Evolutionary conservation across 2,797 vertebrate species (phyloP).

Genomic region (Channa striata): DNA sequence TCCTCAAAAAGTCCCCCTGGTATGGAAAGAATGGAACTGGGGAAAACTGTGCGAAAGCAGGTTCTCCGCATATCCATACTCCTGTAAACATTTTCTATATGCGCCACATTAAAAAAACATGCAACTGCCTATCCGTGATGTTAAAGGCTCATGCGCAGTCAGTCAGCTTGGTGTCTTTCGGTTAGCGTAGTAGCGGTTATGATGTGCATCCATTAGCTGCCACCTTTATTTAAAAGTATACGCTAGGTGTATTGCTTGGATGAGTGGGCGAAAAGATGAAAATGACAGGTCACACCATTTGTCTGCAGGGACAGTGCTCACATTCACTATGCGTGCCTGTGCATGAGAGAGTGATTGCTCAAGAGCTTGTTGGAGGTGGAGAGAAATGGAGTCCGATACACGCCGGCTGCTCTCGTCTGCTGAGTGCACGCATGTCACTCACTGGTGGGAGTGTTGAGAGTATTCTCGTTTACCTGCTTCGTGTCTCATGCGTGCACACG

Average conservation of each 20-base stretch:
- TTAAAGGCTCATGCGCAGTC: constrained; percentile 11
- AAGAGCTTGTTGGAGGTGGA: constrained; percentile 44
- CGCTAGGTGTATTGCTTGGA: constrained; percentile 8
- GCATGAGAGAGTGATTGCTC: constrained; percentile 51
- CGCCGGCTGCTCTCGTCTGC: constrained; percentile 42
- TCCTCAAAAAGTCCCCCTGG: constrained; percentile 29
- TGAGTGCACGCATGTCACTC: constrained; percentile 35
- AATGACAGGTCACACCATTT: constrained; percentile 51
- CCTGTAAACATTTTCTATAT: constrained; percentile 50
- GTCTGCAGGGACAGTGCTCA: constrained; percentile 32
- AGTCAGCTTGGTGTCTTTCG: constrained; percentile 8
- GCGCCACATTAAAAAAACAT: constrained; percentile 22
- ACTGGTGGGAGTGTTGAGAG: constrained; percentile 19
- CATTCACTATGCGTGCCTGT: constrained; percentile 34
- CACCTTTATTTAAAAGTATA: constrained; percentile 34
- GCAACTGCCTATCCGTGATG: constrained; percentile 21
- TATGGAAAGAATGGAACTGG: constrained; percentile 20
- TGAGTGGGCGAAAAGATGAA: constrained; percentile 47
- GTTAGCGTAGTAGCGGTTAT: constrained; percentile 10
- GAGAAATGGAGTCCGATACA: constrained; percentile 47
- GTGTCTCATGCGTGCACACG: neutral
- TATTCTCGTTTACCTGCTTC: constrained; percentile 30
- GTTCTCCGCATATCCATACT: constrained; percentile 53
- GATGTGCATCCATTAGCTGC: constrained; percentile 43
- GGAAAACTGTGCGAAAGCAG: constrained; percentile 38